Conservation (phyloP, 2,888 invertebrate genomes). For the Cosmia trapezina region DNA sequence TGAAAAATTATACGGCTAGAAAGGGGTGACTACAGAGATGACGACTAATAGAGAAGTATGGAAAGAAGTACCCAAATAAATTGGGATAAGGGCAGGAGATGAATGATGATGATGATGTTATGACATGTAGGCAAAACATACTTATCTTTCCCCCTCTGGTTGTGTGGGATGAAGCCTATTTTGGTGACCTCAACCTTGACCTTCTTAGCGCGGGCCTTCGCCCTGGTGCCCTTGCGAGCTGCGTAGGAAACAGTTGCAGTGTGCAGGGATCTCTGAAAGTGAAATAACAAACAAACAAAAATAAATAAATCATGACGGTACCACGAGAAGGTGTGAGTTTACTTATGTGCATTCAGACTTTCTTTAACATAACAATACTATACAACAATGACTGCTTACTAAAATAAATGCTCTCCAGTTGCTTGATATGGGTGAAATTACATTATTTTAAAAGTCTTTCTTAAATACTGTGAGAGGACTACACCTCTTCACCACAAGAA, state of each 20-base stretch:
- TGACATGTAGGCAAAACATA: conserved; percentile 34
- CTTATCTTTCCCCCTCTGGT: conserved; percentile 89
- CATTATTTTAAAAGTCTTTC: not conserved
- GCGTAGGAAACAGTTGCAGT: conserved; percentile 92
- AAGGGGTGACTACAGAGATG: too few species aligned
- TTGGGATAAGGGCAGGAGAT: too few species aligned
- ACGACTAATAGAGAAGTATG: too few species aligned
- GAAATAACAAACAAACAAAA: not conserved
- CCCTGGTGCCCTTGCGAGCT: conserved; percentile 95
- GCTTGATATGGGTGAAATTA: not conserved
- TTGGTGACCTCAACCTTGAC: conserved; percentile 94
- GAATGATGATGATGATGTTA: too few species aligned
- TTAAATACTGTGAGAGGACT: not conserved
- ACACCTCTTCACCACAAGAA: too few species aligned
- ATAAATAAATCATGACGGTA: not conserved
- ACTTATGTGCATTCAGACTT: not conserved
- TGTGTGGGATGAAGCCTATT: conserved; percentile 94
- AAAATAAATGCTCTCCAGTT: not conserved
- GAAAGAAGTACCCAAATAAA: too few species aligned
- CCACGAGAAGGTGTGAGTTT: too few species aligned
- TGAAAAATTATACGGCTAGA: too few species aligned
- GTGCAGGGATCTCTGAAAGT: conserved; percentile 86
- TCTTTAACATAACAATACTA: not conserved
- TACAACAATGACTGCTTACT: not conserved
- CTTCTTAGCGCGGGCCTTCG: conserved; percentile 93